phyloP scores from a whole-genome alignment of 2,888 invertebrate species.

The Pherbina coryleti region DNA sequence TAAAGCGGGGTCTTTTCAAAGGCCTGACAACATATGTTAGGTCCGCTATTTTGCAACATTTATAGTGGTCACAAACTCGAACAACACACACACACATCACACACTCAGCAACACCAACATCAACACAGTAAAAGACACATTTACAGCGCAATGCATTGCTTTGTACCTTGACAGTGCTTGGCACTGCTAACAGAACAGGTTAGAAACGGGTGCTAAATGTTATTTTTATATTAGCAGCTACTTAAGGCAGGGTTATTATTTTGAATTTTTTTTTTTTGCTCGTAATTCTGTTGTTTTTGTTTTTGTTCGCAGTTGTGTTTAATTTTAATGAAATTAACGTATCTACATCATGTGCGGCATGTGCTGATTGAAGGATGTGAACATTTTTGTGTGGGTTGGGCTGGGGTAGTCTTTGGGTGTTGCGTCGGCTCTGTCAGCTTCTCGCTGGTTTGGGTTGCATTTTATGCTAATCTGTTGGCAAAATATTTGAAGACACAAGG shows the following conservation, averaged over 20 bases:
- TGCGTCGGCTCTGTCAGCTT: background rate
- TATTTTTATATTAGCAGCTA: conserved; percentile 59
- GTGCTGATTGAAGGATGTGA: conserved; percentile 17
- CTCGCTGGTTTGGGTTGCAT: background rate
- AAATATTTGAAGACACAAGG: conserved; percentile 38
- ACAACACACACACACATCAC: background rate
- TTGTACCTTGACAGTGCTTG: background rate
- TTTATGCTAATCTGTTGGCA: conserved; percentile 35
- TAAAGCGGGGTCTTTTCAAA: background rate
- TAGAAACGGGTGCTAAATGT: conserved; percentile 47
- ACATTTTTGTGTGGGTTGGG: background rate
- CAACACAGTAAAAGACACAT: background rate
- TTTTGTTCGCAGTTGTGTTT: conserved; percentile 63
- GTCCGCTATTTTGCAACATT: conserved; percentile 14
- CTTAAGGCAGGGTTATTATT: conserved; percentile 42
- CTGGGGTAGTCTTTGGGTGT: background rate
- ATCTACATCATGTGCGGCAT: conserved; percentile 8
- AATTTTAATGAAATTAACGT: conserved; percentile 63
- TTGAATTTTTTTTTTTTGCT: too few species aligned
- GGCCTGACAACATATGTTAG: background rate
- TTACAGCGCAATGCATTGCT: background rate
- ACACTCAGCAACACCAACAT: background rate
- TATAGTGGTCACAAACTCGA: conserved; percentile 30
- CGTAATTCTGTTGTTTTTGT: conserved; percentile 52
- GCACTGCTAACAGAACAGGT: background rate